Evolutionary conservation across 2,888 invertebrate species (phyloP), one percentile per base, ranked within the genome.

Genomic region (Oscheius sp.): DNA sequence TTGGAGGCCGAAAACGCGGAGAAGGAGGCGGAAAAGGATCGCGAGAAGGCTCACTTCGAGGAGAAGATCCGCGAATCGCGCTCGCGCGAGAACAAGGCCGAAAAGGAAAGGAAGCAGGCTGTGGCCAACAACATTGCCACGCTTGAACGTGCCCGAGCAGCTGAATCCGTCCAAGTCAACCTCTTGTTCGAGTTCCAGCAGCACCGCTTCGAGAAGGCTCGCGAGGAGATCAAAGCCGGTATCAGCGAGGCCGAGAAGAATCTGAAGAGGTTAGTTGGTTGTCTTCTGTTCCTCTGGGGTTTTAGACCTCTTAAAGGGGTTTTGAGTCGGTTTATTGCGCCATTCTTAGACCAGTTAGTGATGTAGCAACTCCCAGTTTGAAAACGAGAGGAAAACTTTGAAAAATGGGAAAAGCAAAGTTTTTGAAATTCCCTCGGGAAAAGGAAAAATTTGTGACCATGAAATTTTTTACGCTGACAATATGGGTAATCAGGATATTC

Each of bases 181-280:
- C 7, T 74, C 9, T 73, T 76, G 74, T 60, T 75, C 68, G 70
- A 63, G 32, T 11, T 42, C 5, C 79, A 76, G 0, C 21, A 74
- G 53, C 74, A 70, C 9, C 70, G 72, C 42, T 47, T 81, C 42
- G 76, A 82, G 53, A 78, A 73, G 62, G 51, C 77, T 47, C 75
- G 75, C 55, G 73, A 74, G 32, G 79, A 78, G 32, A 60, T 65
- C 37, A 59, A 73, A 10, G 33, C 59, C n/a, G 79, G 76, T 2
- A 73, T 74, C 58, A 53, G 70, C 3, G 82, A 82, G 47, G 79
- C 82, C n/a, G 79, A 82, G 29, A 62, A 74, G 37, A 74, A 65
- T 42, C 50, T 72, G 33, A 75, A 75, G 42, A 13, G 68, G 75
- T 75, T 21, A 13, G 29, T 33, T 57, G 7, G 11, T 50, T 50